Base-by-base conservation (phyloP, 64 coral and sea anemone genomes). In the Cladopsammia gracilis region DNA sequence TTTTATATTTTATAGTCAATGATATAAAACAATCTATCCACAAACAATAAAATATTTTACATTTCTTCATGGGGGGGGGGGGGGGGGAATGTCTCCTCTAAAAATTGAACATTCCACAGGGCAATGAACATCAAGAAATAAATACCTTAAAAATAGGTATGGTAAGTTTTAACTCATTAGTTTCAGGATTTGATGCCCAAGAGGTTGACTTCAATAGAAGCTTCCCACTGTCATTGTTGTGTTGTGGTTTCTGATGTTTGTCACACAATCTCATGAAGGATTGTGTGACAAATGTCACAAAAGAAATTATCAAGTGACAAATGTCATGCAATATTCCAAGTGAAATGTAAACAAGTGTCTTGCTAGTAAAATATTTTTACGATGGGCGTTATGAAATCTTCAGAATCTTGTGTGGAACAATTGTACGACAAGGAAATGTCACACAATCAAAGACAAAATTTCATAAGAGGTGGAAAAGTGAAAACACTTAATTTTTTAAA, bases 21-120 rank as follows among this genome's bases (percentile, higher is more conserved):
- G 43, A 65, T 65, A 83, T 80, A 66, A 65, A 83, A 83, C 56
- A 82, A 48, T 83, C 34, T 83, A 83, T 83, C 18, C 59, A 67
- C 61, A 66, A 48, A 83, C 57, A 83, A 65, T 83, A 83, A 83
- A 83, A 83, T 83, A 83, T 83, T 80, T 83, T 83, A 83, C 60
- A 83, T 50, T 65, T 64, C 79, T 64, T 66, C 43, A 24, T 9
- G 65, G 34, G 4, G n/a, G n/a, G n/a, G n/a, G n/a, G n/a, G n/a
- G n/a, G n/a, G n/a, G n/a, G n/a, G 15, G 25, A 45, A 81, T 23
- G 61, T 48, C 44, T 49, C 61, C 58, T 26, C 58, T 83, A 66
- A 83, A 76, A 83, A 83, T 83, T 65, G n/a, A 14, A 83, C 34
- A 83, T 83, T 83, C 43, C 57, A 80, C 8, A 22, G 16, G 3